Percentiles rank a stretch among this genome's conserved stretches.
phyloP scores from a whole-genome alignment of 2,888 invertebrate genomes.

The Achlya flavicornis region DNA sequence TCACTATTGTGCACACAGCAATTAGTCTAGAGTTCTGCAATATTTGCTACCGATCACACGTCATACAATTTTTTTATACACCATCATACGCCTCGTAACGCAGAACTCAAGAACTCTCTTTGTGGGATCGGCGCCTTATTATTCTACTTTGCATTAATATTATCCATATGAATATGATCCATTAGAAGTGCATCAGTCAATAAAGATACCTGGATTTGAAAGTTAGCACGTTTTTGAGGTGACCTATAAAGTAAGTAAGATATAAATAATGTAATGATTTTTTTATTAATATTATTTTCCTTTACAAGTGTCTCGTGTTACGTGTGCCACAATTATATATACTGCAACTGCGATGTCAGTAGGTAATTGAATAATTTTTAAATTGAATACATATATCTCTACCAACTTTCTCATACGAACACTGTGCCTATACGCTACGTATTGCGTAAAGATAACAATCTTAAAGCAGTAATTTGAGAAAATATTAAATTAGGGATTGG shows the following conservation, averaged over 20 bases:
- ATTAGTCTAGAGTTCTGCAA: no score
- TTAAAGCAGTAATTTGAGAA: background rate
- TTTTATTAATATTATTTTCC: conserved; percentile 3
- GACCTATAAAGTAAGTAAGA: background rate
- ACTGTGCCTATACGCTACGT: background rate
- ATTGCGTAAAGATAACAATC: background rate
- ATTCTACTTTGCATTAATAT: no score
- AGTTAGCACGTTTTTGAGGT: conserved; percentile 13
- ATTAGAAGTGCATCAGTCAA: conserved; percentile 8
- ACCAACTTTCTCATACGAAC: background rate
- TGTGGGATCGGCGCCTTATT: no score
- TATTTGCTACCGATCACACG: no score
- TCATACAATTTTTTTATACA: no score
- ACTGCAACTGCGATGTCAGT: background rate
- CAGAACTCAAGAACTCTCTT: no score
- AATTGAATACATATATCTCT: background rate
- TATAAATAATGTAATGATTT: background rate
- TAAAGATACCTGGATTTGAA: conserved; percentile 24
- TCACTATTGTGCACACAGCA: no score
- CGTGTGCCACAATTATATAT: background rate
- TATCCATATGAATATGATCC: no score
- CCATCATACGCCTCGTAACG: no score
- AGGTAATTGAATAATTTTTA: background rate
- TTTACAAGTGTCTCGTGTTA: background rate
- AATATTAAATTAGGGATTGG: background rate